These are phyloP conservation scores for Philaenus spumarius DNA, from an alignment of 1,140 invertebrate species.

Conservation along the genomic window DNA sequence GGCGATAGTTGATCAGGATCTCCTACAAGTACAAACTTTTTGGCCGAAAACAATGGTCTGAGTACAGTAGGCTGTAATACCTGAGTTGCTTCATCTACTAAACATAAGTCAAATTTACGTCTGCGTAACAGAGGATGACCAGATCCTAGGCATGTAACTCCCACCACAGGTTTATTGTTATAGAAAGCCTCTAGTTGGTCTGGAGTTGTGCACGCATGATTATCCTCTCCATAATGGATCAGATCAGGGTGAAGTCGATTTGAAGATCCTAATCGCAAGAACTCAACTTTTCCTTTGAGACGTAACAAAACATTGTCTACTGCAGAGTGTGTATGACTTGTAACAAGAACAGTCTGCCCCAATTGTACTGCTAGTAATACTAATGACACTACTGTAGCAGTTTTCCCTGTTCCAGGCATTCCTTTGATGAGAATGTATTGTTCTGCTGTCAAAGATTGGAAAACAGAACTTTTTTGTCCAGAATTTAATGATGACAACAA, in stretches of 20 bases:
- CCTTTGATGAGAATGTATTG: slow-evolving; percentile 84
- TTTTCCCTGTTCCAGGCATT: slow-evolving; percentile 94
- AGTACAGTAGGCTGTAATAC: slow-evolving; percentile 72
- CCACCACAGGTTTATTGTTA: slow-evolving; percentile 69
- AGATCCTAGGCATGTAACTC: slow-evolving; percentile 78
- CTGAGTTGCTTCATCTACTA: slow-evolving; percentile 92
- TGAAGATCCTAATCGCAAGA: slow-evolving; percentile 65
- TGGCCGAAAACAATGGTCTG: slow-evolving; percentile 63
- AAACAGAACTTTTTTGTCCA: slow-evolving; percentile 68
- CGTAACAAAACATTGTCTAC: slow-evolving; percentile 88
- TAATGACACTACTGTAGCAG: slow-evolving; percentile 76
- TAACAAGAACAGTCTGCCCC: slow-evolving; percentile 73
- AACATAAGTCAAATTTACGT: slow-evolving; percentile 77
- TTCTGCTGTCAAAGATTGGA: slow-evolving; percentile 64
- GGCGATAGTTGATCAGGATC: slow-evolving; percentile 92
- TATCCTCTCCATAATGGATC: slow-evolving; percentile 49
- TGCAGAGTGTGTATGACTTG: slow-evolving; percentile 88
- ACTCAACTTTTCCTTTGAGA: slow-evolving; percentile 55
- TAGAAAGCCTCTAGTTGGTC: slow-evolving; percentile 57
- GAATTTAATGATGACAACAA: slow-evolving; percentile 63
- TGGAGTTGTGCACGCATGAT: slow-evolving; percentile 48
- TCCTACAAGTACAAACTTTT: slow-evolving; percentile 86
- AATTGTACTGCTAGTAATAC: slow-evolving; percentile 64
- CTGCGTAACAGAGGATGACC: slow-evolving; percentile 64
- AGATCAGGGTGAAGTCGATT: slow-evolving; percentile 55